phyloP scores from a whole-genome alignment of 2,113 vertebrate genomes.

The Silurus asotus region DNA sequence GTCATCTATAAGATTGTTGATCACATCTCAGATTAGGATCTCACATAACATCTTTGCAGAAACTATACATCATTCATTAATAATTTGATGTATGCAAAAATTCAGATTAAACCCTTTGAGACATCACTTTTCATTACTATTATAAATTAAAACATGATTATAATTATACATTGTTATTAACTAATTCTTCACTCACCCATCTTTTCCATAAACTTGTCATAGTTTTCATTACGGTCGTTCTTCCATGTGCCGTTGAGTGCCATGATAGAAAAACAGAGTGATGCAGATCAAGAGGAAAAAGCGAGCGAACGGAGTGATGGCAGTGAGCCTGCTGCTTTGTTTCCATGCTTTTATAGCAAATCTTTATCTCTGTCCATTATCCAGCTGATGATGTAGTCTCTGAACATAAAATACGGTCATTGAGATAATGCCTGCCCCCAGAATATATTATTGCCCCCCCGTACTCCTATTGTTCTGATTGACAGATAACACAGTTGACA shows the following conservation, averaged over 20 bases:
- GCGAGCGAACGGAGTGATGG: background rate
- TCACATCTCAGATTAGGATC: background rate
- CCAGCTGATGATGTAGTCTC: constrained; percentile 34
- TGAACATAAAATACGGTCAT: background rate
- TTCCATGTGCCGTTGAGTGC: constrained; percentile 88
- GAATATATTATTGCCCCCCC: background rate
- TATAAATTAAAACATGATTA: background rate
- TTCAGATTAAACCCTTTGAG: background rate
- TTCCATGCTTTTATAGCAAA: constrained; percentile 24
- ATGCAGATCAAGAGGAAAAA: background rate
- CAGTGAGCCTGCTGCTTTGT: background rate
- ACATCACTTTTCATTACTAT: background rate
- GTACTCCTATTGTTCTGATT: background rate
- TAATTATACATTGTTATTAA: background rate
- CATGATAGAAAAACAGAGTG: constrained; percentile 67
- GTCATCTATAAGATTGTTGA: background rate
- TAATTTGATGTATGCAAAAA: background rate
- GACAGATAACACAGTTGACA: background rate
- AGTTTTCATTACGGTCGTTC: constrained; percentile 84
- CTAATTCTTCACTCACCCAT: constrained; percentile 81
- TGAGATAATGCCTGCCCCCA: background rate
- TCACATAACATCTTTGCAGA: background rate
- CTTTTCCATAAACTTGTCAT: constrained; percentile 91
- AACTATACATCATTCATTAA: background rate
- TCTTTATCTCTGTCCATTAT: constrained; percentile 31